Percentiles rank a stretch among this genome's conserved stretches.
Conservation (phyloP, 2,113 vertebrate genomes). For the Hippocampus zosterae region DNA sequence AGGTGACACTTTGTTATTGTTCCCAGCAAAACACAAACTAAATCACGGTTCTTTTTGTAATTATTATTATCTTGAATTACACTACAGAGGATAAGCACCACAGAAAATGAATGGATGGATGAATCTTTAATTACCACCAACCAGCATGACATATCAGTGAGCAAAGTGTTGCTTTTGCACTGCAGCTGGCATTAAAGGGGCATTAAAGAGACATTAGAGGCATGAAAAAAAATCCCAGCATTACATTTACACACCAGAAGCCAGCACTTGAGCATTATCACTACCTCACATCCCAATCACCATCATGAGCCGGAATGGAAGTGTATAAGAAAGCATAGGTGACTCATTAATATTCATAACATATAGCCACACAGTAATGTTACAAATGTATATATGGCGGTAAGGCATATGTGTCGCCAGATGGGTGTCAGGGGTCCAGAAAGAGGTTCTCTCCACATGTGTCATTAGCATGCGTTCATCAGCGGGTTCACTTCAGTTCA, state of each 20-base stretch:
- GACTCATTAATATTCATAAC: neutral
- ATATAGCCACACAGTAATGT: slow-evolving; percentile 1
- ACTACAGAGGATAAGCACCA: neutral
- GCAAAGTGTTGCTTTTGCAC: slow-evolving; percentile 30
- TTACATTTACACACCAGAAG: slow-evolving; percentile 62
- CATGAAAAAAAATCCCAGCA: slow-evolving; percentile 33
- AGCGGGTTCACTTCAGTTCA: neutral
- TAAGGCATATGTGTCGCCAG: neutral
- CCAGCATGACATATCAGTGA: slow-evolving; percentile 34
- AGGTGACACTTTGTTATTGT: neutral
- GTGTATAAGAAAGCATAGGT: neutral
- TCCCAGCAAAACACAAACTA: neutral
- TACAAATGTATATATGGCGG: neutral
- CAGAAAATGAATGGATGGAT: slow-evolving; percentile 1
- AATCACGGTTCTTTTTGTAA: neutral
- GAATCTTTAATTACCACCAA: slow-evolving; percentile 40
- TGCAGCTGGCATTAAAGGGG: slow-evolving; percentile 43
- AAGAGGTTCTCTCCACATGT: neutral
- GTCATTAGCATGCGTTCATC: slow-evolving; percentile 7
- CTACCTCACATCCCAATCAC: slow-evolving; percentile 44
- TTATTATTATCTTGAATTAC: neutral
- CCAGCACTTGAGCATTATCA: slow-evolving; percentile 46
- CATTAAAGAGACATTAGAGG: slow-evolving; percentile 5
- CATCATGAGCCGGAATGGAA: slow-evolving; percentile 28
- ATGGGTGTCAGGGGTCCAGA: neutral